Base-by-base conservation (phyloP, 2,888 invertebrate genomes). In the Deroplatys truncata region DNA sequence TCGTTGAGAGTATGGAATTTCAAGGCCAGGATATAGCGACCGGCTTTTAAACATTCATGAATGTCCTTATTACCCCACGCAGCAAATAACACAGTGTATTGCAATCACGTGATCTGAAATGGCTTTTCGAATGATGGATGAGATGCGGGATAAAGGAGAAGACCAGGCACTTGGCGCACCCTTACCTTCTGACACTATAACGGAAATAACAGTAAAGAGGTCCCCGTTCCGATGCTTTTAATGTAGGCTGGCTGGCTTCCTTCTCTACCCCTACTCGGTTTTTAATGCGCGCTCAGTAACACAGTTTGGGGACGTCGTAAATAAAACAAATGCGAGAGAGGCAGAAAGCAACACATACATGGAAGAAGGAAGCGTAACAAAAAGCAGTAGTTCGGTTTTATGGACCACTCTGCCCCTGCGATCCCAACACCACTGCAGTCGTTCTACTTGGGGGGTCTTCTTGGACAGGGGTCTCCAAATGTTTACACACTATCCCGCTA, bases 301-400 rank as follows among this genome's bases (percentile, higher is more conserved):
- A 35, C 35, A 83, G 87, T 87, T 87, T 87, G 87, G 87, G 83
- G 87, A 87, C 83, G 31, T 87, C 87, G 87, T 87, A 87, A 87
- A 87, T 87, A 87, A 87, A 87, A 35, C 82, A 87, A 87, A 87
- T 83, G 87, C 83, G 82, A 9, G 82, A 72, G 72, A 28, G 29
- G 28, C 35, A 9, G 83, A 72, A 31, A 28, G 29, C 86, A n/a
- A n/a, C 43, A 85, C 43, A 72, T 7, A 72, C 20, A 16, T 72
- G 25, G 56, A 72, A 20, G 56, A 72, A 72, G 56, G 56, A 72
- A 72, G 28, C 13, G 31, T n/a, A 82, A 83, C 87, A 87, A 87
- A 87, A 87, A 87, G 82, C 87, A 82, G 87, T 72, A 72, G 56
- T 87, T 87, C 83, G 87, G 83, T 87, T 87, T 87, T 87, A 87